These are phyloP conservation scores for Cyclopterus lumpus DNA, from an alignment of 2,797 vertebrate species.

Conservation along the genomic window DNA sequence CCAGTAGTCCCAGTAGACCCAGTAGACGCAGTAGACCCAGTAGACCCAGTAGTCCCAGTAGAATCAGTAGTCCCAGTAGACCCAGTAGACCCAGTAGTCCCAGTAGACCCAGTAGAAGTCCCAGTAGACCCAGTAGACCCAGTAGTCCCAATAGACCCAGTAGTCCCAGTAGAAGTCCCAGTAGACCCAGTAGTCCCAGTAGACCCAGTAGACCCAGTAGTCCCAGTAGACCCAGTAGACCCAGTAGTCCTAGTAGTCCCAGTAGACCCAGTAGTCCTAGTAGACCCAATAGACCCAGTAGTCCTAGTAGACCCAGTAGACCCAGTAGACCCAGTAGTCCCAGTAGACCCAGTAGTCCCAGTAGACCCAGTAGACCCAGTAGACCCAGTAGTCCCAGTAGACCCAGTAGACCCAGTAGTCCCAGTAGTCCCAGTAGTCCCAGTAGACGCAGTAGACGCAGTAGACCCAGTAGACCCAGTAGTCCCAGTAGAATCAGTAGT, in stretches of 20 bases:
- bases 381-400: not conserved
- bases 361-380: not conserved
- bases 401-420: too few relatives aligned
- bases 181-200: not conserved
- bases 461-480: too few relatives aligned
- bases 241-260: too few relatives aligned
- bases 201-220: not conserved
- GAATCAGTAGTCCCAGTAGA: too few relatives aligned
- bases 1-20: slow-evolving; percentile 1
- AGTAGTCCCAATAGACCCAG: too few relatives aligned
- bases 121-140: too few relatives aligned
- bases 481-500: too few relatives aligned
- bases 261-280: slow-evolving; percentile 7
- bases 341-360: slow-evolving; percentile 14
- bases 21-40: too few relatives aligned
- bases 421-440: slow-evolving; percentile 12
- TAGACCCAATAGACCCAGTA: not conserved
- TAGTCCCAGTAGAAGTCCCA: not conserved
- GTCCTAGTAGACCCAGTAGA: not conserved
- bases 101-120: too few relatives aligned
- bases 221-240: not conserved
- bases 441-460: too few relatives aligned
- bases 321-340: too few relatives aligned
- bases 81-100: not conserved
- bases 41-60: too few relatives aligned